These are phyloP conservation scores for Campoletis raptor DNA, from an alignment of 2,888 invertebrate genomes.

Conservation along the genomic window DNA sequence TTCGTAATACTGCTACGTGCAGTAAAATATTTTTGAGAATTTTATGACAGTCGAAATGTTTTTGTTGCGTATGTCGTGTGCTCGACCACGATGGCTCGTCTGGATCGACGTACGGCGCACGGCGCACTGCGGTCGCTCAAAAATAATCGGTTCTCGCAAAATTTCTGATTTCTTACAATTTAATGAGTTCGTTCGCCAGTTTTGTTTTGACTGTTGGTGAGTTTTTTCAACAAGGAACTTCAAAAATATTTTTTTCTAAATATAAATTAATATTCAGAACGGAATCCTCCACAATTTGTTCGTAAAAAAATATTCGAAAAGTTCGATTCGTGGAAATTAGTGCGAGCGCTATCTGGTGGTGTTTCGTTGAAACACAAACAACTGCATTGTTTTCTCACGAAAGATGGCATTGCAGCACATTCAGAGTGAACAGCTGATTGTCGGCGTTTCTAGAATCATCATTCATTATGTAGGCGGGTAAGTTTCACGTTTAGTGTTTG, in stretches of 20 bases:
- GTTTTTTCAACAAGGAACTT: neutral
- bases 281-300: neutral
- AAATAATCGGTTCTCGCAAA: neutral
- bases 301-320: neutral
- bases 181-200: no score
- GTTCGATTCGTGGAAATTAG: neutral
- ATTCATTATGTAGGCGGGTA: neutral
- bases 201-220: no score
- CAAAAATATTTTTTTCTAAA: neutral
- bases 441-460: neutral
- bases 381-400: neutral
- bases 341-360: neutral
- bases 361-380: neutral
- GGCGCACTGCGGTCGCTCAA: neutral
- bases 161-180: constrained; percentile 6
- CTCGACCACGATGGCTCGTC: neutral
- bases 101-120: no score
- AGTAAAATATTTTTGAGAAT: constrained; percentile 19
- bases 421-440: constrained; percentile 47
- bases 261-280: neutral
- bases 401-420: neutral
- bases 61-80: neutral
- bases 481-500: neutral
- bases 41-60: constrained; percentile 2
- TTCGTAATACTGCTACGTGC: neutral